phyloP scores from a whole-genome alignment of 2,797 vertebrate genomes.

The Cichlasoma orientale region DNA sequence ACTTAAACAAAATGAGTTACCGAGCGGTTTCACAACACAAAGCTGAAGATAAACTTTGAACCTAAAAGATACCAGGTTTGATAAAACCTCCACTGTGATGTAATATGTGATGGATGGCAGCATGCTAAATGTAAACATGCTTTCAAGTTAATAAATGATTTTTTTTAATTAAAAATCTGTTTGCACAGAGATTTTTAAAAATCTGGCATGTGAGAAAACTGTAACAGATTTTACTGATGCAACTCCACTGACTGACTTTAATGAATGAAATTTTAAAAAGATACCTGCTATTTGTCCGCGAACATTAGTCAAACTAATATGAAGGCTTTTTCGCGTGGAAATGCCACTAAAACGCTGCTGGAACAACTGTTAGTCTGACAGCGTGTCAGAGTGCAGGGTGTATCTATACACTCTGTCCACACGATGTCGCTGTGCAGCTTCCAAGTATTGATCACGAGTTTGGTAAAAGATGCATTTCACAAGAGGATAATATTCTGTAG shows the following conservation, averaged over 20 bases:
- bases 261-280: too few species aligned
- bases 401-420: constrained; percentile 34
- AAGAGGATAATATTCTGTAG: background rate
- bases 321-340: background rate
- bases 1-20: background rate
- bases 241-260: too few species aligned
- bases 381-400: background rate
- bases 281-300: background rate
- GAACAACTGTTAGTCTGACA: background rate
- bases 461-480: background rate
- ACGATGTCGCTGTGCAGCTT: constrained; percentile 43
- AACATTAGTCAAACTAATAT: background rate
- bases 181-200: background rate
- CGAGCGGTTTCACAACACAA: constrained; percentile 26
- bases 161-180: too few species aligned
- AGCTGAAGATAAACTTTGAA: constrained; percentile 44
- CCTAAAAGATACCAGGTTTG: background rate
- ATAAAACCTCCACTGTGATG: background rate
- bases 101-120: background rate
- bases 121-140: background rate
- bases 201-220: background rate
- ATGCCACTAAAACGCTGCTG: background rate
- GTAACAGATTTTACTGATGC: too few species aligned
- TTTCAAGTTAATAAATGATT: constrained; percentile 3
- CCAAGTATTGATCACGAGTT: background rate